Evolutionary conservation across 64 coral and sea anemone species (phyloP), one percentile per base, ranked within the genome.

Genomic region (Trachythela sp.): DNA sequence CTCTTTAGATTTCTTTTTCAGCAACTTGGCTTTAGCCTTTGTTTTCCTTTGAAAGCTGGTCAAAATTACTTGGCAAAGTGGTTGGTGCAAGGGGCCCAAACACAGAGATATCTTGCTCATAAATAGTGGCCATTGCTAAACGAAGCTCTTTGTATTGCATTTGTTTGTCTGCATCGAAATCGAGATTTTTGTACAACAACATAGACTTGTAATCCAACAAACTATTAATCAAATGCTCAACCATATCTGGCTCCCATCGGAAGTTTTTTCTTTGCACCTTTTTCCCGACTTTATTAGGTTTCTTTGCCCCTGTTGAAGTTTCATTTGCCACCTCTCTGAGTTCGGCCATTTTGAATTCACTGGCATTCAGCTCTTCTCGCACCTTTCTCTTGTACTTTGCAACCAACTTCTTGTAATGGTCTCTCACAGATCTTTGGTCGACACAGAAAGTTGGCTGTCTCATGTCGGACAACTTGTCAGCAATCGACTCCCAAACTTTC

Each of bases 151-250:
- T 51, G 50, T 87, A 87, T 14, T 87, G 85, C 13, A 87, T 58
- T 38, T 40, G 87, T 89, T 89, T 89, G 26, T 75, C 36, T 9
- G 60, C 56, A 32, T 89, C 67, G 8, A 89, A 89, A 77, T 88
- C 91, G 33, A 92, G 68, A 84, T 67, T 49, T 83, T 75, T 87
- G 60, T 83, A 91, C 29, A 39, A 54, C 64, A 86, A 48, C 2
- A 13, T 68, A 4, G 90, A 85, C 36, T 91, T 87, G 29, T 84
- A 92, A 29, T 84, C 49, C 32, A 84, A 20, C 51, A 88, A 88
- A 38, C 54, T 87, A 52, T 88, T 70, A 39, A 92, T 87, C 51
- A 87, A 92, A 39, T 76, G 22, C 38, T 54, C 40, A 27, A 92
- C 48, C 60, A 91, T 77, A 38, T 86, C 84, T 6, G 0, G 36